Evolutionary conservation across 92 coral and sea anemone genomes (phyloP).

Genomic region (Micromussa lordhowensis): DNA sequence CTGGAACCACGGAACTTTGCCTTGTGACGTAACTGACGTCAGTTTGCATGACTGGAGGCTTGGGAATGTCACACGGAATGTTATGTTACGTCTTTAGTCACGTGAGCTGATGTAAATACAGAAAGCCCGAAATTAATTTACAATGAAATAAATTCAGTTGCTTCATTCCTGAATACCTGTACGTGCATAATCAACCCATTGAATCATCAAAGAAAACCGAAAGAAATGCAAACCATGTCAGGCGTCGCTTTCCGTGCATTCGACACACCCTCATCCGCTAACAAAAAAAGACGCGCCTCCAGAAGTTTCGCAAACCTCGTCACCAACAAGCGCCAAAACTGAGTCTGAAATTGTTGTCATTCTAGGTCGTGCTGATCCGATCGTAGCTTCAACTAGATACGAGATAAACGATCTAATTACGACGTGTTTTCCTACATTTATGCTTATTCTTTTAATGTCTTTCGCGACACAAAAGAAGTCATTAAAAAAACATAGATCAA

Average conservation of each 20-base stretch:
- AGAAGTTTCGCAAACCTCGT: not conserved
- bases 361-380: not conserved
- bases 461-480: conserved; percentile 31
- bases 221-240: not conserved
- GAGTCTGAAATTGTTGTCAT: not conserved
- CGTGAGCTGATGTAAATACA: not conserved
- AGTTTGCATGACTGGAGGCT: no score
- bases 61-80: not conserved
- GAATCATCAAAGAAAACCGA: not conserved
- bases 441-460: conserved; percentile 30
- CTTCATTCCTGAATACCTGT: not conserved
- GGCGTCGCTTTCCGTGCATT: not conserved
- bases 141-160: not conserved
- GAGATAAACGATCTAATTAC: not conserved
- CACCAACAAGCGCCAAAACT: not conserved
- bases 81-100: not conserved
- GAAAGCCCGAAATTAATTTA: not conserved
- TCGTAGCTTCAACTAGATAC: not conserved
- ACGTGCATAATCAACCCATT: not conserved
- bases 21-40: no score
- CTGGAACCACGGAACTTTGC: no score
- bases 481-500: conserved; percentile 12
- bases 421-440: conserved; percentile 1
- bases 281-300: not conserved
- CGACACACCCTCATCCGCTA: not conserved